phyloP scores from a whole-genome alignment of 1,140 invertebrate genomes.

The Plectrocnemia conspersa region DNA sequence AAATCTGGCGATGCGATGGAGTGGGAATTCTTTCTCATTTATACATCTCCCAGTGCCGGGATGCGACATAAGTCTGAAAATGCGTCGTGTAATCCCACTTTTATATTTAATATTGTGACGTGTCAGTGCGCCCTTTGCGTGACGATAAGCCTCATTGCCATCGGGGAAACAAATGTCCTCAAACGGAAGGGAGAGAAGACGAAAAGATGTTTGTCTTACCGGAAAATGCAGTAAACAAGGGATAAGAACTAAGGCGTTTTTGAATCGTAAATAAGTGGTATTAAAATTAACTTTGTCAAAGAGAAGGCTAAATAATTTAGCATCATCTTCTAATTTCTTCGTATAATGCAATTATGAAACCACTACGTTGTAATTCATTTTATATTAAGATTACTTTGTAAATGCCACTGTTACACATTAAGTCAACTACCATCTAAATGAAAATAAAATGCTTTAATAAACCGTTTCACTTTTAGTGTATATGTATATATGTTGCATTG shows the following conservation, averaged over 20 bases:
- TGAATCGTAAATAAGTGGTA: too few species aligned
- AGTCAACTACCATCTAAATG: too few species aligned
- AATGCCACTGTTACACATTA: too few species aligned
- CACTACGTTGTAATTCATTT: too few species aligned
- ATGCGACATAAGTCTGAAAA: slow-evolving; percentile 25
- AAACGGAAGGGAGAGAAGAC: background rate
- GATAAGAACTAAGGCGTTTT: background rate
- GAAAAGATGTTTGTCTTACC: slow-evolving; percentile 7
- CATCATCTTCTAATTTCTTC: too few species aligned
- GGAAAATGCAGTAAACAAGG: slow-evolving; percentile 18
- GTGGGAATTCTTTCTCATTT: slow-evolving; percentile 10
- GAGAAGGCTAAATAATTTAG: too few species aligned
- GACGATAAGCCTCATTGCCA: slow-evolving; percentile 23
- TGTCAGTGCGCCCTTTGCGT: slow-evolving; percentile 21
- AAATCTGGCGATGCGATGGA: background rate
- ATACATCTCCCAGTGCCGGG: background rate
- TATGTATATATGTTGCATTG: too few species aligned
- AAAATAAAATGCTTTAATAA: too few species aligned
- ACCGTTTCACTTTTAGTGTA: too few species aligned
- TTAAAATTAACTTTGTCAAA: too few species aligned
- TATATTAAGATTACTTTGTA: too few species aligned
- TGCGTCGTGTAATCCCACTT: slow-evolving; percentile 27
- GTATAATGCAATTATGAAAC: too few species aligned
- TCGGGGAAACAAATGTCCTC: slow-evolving; percentile 20
- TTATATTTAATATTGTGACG: slow-evolving; percentile 33